Conservation (phyloP, 2,888 invertebrate species). For the Pandemis corylana region DNA sequence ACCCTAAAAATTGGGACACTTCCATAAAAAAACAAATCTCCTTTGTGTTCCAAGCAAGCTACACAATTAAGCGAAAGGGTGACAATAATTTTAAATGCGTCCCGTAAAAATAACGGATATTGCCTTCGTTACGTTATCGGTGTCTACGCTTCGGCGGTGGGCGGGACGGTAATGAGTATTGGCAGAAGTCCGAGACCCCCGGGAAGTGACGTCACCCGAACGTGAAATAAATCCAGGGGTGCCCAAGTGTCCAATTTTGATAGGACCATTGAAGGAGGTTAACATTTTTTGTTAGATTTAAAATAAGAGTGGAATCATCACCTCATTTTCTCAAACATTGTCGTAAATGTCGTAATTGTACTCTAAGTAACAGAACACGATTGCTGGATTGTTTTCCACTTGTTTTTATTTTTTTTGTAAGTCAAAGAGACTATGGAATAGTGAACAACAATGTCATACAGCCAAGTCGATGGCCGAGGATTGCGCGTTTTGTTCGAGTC, state of each 20-base stretch:
- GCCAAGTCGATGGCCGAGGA: no score
- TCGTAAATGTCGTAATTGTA: no score
- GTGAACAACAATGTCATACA: no score
- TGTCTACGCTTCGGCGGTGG: constrained; percentile 18
- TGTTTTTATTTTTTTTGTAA: no score
- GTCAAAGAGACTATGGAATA: no score
- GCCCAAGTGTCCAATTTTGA: neutral
- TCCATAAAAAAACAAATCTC: neutral
- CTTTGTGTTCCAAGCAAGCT: neutral
- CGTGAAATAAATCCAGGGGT: neutral
- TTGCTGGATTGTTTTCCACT: no score
- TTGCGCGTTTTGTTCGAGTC: no score
- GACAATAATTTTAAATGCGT: constrained; percentile 28
- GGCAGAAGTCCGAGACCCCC: neutral
- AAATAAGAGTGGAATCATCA: no score
- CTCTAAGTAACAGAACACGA: no score
- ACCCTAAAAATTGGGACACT: neutral
- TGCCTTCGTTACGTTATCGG: constrained; percentile 35
- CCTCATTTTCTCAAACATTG: no score
- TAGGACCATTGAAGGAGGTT: no score
- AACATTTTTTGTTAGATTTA: no score
- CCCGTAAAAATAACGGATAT: constrained; percentile 29
- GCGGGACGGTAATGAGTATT: constrained; percentile 20
- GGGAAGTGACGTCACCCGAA: constrained; percentile 11
- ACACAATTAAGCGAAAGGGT: constrained; percentile 3